Evolutionary conservation across 2,113 vertebrate species (phyloP).

Genomic region (Oreochromis spilurus): DNA sequence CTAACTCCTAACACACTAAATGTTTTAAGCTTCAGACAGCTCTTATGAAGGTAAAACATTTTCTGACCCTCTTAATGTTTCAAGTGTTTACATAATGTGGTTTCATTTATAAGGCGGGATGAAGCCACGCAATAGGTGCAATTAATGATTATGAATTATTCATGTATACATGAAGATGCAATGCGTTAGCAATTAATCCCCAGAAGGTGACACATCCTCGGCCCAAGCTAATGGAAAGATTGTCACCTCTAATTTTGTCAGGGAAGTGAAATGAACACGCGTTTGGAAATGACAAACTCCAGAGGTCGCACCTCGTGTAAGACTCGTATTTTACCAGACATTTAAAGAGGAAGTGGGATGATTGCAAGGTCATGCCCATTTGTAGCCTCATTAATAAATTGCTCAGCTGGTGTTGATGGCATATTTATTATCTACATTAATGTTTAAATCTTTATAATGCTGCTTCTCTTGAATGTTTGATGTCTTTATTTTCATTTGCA

Average conservation of each 20-base stretch:
- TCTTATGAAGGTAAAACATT: not conserved
- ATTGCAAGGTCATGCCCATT: conserved; percentile 4
- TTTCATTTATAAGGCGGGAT: not conserved
- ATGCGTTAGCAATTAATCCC: conserved; percentile 36
- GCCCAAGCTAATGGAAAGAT: conserved; percentile 52
- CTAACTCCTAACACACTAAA: not conserved
- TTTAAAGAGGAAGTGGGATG: not conserved
- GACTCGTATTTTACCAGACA: not conserved
- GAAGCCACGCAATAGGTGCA: not conserved
- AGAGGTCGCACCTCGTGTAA: not conserved
- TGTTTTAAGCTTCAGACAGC: not conserved
- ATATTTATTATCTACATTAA: conserved; percentile 4
- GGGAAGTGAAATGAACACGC: conserved; percentile 26
- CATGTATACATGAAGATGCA: conserved; percentile 25
- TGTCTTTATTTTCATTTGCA: conserved; percentile 12
- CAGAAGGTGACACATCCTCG: conserved; percentile 28
- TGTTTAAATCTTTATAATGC: not conserved
- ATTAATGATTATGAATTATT: conserved; percentile 55
- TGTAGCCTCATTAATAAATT: conserved; percentile 6
- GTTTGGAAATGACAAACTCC: conserved; percentile 12
- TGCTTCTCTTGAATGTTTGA: conserved; percentile 3
- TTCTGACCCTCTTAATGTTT: not conserved
- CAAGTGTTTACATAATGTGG: not conserved
- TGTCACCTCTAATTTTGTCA: conserved; percentile 50
- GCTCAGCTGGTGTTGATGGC: not conserved